phyloP scores from a whole-genome alignment of 1,140 invertebrate genomes.

The Daktulosphaira vitifoliae region DNA sequence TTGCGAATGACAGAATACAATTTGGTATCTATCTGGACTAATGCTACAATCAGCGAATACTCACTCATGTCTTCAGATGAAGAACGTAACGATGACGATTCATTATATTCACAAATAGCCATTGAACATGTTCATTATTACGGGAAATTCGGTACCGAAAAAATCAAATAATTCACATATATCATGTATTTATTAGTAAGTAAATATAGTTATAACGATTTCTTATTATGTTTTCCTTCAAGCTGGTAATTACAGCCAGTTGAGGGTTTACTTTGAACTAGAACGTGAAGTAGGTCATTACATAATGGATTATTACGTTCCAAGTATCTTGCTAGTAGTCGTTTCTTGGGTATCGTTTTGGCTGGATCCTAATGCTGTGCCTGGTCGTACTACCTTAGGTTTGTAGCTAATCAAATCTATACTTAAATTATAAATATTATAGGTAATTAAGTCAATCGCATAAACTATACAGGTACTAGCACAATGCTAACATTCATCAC shows the following conservation, averaged over 20 bases:
- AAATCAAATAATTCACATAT: too few relatives aligned
- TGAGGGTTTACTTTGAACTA: slow-evolving; percentile 67
- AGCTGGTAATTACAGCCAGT: slow-evolving; percentile 73
- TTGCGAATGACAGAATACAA: slow-evolving; percentile 76
- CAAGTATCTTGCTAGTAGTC: slow-evolving; percentile 76
- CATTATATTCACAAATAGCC: not conserved
- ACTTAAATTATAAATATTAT: too few relatives aligned
- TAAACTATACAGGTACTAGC: slow-evolving; percentile 56
- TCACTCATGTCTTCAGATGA: not conserved
- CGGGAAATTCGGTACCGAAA: slow-evolving; percentile 41
- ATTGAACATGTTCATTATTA: slow-evolving; percentile 35
- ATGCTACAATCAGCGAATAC: slow-evolving; percentile 46
- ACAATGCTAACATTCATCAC: slow-evolving; percentile 82
- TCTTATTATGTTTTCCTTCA: slow-evolving; percentile 42
- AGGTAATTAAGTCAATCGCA: not conserved
- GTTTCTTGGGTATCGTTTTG: slow-evolving; percentile 88
- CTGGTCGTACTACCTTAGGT: slow-evolving; percentile 70
- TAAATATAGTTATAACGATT: slow-evolving; percentile 20
- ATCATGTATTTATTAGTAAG: too few relatives aligned
- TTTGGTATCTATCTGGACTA: slow-evolving; percentile 59
- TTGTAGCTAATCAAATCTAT: too few relatives aligned
- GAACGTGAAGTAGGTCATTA: slow-evolving; percentile 77
- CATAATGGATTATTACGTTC: slow-evolving; percentile 81
- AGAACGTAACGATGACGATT: not conserved
- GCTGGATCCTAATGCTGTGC: slow-evolving; percentile 76